A percentile compares a stretch with the other conserved stretches of the same genome.
These are phyloP conservation scores for Typhlomys cinereus DNA, from an alignment of 2,113 vertebrate genomes.

Conservation along the genomic window DNA sequence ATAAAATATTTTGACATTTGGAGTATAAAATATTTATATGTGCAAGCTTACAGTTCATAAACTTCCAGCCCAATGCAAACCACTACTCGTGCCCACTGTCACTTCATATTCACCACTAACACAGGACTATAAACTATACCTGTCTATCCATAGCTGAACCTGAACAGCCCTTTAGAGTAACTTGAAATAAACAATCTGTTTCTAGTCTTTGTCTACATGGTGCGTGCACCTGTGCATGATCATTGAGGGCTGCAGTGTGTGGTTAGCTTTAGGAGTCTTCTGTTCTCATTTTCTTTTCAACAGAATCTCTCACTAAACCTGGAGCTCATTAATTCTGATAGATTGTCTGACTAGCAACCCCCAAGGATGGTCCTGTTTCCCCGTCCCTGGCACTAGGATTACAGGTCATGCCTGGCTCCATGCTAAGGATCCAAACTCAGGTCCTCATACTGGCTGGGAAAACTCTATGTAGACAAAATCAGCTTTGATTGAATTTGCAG, in stretches of 20 bases:
- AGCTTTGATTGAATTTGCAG: too few species aligned
- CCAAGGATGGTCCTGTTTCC: too few species aligned
- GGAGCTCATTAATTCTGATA: neutral
- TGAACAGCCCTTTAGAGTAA: neutral
- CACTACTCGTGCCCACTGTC: neutral
- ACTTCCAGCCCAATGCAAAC: neutral
- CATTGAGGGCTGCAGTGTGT: too few species aligned
- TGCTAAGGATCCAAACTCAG: neutral
- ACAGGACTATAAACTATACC: neutral
- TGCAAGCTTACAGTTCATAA: constrained; percentile 25
- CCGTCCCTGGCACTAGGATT: neutral
- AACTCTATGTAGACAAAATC: too few species aligned
- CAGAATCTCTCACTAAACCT: neutral
- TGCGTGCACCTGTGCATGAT: neutral
- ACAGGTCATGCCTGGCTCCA: neutral
- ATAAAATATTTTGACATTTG: constrained; percentile 2
- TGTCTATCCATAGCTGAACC: neutral
- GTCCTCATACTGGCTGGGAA: neutral
- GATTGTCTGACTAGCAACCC: neutral
- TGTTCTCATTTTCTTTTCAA: neutral
- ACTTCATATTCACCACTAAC: neutral
- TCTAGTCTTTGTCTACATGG: neutral
- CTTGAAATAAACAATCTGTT: neutral
- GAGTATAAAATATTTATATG: constrained; percentile 28
- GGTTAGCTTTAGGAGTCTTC: too few species aligned